phyloP scores from a whole-genome alignment of 2,113 vertebrate genomes.

The Cyprinodon tularosa region DNA sequence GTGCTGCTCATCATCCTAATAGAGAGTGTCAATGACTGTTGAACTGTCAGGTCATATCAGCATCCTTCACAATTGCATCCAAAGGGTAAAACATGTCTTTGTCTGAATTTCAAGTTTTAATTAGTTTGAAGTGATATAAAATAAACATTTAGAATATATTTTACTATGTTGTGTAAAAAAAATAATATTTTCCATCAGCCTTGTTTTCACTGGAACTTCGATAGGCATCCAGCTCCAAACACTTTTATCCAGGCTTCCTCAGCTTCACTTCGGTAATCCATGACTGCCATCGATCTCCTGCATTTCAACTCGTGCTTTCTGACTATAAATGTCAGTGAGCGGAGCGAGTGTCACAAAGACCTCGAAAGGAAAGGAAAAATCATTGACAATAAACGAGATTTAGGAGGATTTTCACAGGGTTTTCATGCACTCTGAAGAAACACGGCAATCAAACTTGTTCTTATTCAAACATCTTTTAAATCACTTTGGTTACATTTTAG shows the following conservation, averaged over 20 bases:
- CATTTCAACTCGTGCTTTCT: slow-evolving; percentile 34
- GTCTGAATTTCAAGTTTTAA: not conserved
- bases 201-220: slow-evolving; percentile 39
- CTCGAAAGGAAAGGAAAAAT: slow-evolving; percentile 12
- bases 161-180: no score
- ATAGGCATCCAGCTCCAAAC: slow-evolving; percentile 6
- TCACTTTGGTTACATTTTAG: slow-evolving; percentile 66
- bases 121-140: not conserved
- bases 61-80: no score
- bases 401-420: slow-evolving; percentile 16
- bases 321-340: slow-evolving; percentile 56
- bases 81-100: not conserved
- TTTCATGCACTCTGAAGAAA: slow-evolving; percentile 56
- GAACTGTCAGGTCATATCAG: not conserved
- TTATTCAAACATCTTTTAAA: slow-evolving; percentile 64
- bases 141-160: not conserved
- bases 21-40: not conserved
- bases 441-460: slow-evolving; percentile 52
- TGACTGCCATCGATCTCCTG: slow-evolving; percentile 50
- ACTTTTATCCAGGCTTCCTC: slow-evolving; percentile 4
- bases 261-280: slow-evolving; percentile 28
- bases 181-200: not conserved
- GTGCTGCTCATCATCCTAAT: not conserved
- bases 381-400: slow-evolving; percentile 9
- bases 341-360: slow-evolving; percentile 27